Percentiles rank a stretch among this genome's conserved stretches.
phyloP scores from a whole-genome alignment of 2,113 vertebrate species.

The Gallinago undulata region DNA sequence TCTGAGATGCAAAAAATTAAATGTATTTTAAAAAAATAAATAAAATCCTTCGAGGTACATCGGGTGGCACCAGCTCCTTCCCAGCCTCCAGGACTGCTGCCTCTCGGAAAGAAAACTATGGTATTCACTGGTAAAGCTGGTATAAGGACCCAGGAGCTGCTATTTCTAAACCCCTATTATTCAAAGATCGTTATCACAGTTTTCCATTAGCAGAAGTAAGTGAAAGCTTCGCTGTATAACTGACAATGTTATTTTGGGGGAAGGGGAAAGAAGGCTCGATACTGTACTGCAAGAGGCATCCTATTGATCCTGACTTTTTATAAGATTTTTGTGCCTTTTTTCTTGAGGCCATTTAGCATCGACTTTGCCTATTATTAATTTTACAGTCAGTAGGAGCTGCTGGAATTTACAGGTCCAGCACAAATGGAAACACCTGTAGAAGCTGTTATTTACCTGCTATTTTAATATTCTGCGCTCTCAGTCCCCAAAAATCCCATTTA shows the following conservation, averaged over 20 bases:
- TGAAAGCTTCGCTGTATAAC: conserved; percentile 74
- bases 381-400: conserved; percentile 36
- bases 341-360: conserved; percentile 59
- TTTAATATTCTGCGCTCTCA: not conserved
- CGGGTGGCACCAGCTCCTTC: conserved; percentile 6
- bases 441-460: conserved; percentile 36
- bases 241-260: conserved; percentile 64
- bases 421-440: conserved; percentile 14
- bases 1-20: conserved; percentile 1
- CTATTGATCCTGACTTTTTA: conserved; percentile 55
- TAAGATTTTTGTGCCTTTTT: not conserved
- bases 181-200: conserved; percentile 73
- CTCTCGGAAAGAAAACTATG: conserved; percentile 53
- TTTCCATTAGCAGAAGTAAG: conserved; percentile 77
- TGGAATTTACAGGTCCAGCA: conserved; percentile 53
- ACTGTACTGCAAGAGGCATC: conserved; percentile 36
- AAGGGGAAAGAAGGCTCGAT: conserved; percentile 55
- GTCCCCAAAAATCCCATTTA: not conserved
- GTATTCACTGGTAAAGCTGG: conserved; percentile 58
- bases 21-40: not conserved
- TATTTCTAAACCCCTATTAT: conserved; percentile 73
- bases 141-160: conserved; percentile 53
- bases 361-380: conserved; percentile 64
- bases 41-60: not conserved
- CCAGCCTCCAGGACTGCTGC: not conserved